Evolutionary conservation across 2,888 invertebrate species (phyloP).

Genomic region (Charanyca ferruginea): DNA sequence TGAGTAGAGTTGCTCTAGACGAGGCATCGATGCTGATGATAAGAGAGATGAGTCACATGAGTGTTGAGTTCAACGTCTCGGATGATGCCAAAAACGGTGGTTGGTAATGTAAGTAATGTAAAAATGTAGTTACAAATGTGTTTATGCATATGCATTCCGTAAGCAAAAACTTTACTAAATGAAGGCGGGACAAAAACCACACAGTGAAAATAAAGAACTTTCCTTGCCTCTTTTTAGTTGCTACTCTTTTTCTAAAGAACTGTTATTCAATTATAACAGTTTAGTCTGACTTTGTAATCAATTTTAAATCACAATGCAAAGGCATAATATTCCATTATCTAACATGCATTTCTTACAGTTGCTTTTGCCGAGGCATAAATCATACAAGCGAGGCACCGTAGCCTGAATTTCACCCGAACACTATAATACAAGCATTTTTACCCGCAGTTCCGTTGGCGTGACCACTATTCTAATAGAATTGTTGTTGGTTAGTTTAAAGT

Average conservation of each 20-base stretch:
- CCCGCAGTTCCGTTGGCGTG: slow-evolving; percentile 65
- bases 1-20: too few relatives aligned
- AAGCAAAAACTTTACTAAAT: background rate
- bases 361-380: slow-evolving; percentile 50
- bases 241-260: too few relatives aligned
- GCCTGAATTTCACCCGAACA: slow-evolving; percentile 56
- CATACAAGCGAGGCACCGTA: slow-evolving; percentile 40
- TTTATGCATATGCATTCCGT: too few relatives aligned
- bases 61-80: too few relatives aligned
- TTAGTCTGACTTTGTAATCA: slow-evolving; percentile 33
- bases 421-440: slow-evolving; percentile 58
- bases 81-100: too few relatives aligned
- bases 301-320: slow-evolving; percentile 32
- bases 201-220: background rate
- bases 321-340: slow-evolving; percentile 23
- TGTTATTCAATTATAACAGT: too few relatives aligned
- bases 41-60: too few relatives aligned
- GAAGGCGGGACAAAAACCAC: background rate
- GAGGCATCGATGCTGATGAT: background rate
- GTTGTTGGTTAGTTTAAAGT: slow-evolving; percentile 42
- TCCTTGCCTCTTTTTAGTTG: too few relatives aligned
- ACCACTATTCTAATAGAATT: slow-evolving; percentile 51
- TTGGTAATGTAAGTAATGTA: too few relatives aligned
- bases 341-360: slow-evolving; percentile 40
- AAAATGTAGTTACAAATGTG: too few relatives aligned